Evolutionary conservation across 2,113 vertebrate genomes (phyloP).

Genomic region (Colius striatus): DNA sequence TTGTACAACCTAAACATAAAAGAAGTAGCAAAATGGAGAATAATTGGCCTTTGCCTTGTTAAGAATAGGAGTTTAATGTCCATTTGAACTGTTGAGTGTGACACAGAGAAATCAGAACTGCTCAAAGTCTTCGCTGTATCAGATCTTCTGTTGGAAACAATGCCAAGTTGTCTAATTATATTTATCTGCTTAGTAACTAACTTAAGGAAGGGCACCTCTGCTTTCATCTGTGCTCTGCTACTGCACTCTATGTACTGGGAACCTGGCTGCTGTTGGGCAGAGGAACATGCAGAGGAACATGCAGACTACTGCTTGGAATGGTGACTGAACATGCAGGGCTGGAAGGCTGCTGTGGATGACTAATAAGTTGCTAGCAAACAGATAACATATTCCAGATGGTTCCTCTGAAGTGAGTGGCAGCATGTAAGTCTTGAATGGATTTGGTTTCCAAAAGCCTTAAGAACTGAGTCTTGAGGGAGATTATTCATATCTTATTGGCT

Average conservation of each 20-base stretch:
- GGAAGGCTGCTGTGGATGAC: neutral
- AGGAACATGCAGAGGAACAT: neutral
- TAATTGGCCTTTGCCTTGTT: neutral
- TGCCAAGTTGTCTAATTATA: neutral
- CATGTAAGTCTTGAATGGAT: neutral
- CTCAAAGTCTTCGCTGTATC: constrained; percentile 2
- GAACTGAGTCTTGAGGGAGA: neutral
- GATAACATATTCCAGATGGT: neutral
- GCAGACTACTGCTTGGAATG: constrained; percentile 3
- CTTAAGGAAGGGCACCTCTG: neutral
- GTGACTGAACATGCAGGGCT: constrained; percentile 20
- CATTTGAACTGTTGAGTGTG: neutral
- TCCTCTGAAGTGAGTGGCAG: constrained; percentile 28
- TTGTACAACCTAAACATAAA: neutral
- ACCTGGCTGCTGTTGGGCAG: neutral
- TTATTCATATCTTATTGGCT: constrained; percentile 15
- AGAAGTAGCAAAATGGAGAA: neutral
- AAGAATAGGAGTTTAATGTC: neutral
- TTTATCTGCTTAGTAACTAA: constrained; percentile 4
- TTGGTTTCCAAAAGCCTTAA: constrained; percentile 16
- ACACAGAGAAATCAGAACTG: neutral
- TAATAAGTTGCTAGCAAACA: neutral
- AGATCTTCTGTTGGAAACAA: neutral
- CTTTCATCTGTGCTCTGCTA: constrained; percentile 10
- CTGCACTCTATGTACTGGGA: neutral